These are phyloP conservation scores for Melanogrammus aeglefinus DNA, from an alignment of 2,797 vertebrate species.

Conservation along the genomic window DNA sequence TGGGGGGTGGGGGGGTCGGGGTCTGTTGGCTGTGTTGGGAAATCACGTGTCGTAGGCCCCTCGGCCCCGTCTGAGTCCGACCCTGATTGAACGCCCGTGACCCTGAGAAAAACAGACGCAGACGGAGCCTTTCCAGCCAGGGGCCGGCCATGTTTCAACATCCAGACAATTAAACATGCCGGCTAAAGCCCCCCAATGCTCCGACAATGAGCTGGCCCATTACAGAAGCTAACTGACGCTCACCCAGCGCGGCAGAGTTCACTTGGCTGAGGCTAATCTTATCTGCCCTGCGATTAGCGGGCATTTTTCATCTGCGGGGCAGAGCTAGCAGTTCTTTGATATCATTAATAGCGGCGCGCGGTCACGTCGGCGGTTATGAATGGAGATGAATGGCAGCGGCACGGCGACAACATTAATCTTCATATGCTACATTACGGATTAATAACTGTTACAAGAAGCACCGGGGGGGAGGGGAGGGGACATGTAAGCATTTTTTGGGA, in stretches of 20 bases:
- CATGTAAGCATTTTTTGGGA: constrained; percentile 23
- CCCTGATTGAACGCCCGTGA: constrained; percentile 49
- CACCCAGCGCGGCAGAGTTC: constrained; percentile 47
- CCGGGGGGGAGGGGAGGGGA: constrained; percentile 11
- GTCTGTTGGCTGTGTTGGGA: neutral
- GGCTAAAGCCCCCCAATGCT: constrained; percentile 18
- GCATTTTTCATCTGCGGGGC: constrained; percentile 64
- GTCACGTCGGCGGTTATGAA: constrained; percentile 53
- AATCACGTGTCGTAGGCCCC: constrained; percentile 34
- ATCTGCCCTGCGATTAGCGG: constrained; percentile 69
- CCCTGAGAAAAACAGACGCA: constrained; percentile 56
- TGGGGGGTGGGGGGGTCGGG: no score
- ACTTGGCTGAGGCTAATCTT: constrained; percentile 63
- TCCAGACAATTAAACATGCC: constrained; percentile 61
- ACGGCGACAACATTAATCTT: constrained; percentile 53
- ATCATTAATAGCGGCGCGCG: constrained; percentile 54
- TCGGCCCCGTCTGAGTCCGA: constrained; percentile 33
- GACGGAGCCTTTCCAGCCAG: constrained; percentile 49
- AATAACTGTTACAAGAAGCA: constrained; percentile 18
- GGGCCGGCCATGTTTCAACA: constrained; percentile 57
- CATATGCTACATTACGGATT: constrained; percentile 27
- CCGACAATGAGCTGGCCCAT: neutral
- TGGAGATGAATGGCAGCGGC: constrained; percentile 53
- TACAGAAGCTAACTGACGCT: constrained; percentile 16
- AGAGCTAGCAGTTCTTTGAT: constrained; percentile 62